Base-by-base conservation (phyloP, 2,797 vertebrate genomes). In the Columba guinea region DNA sequence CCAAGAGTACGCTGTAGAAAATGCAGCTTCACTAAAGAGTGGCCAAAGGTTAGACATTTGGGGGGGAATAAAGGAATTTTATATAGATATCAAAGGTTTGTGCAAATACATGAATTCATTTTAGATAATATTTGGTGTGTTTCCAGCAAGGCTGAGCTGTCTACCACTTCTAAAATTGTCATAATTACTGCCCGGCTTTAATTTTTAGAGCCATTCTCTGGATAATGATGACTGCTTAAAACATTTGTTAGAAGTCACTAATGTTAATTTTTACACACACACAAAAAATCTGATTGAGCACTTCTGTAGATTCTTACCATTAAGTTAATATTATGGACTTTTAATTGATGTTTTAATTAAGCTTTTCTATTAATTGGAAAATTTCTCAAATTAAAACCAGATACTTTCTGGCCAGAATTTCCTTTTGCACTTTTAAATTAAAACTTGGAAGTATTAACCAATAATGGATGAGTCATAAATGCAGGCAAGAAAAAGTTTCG, bases 341-440 rank as follows among this genome's bases (percentile, higher is more conserved):
- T 96, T 97, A 98, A 97, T 16, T 2, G 88, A 94, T 97, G 92
- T 96, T 98, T 97, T 98, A 97, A 98, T 98, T 98, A 97, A 97
- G 84, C 53, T 77, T 89, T 92, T 71, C 74, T 95, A 84, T 97
- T 97, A 97, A 97, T 96, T 95, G 90, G 86, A 96, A 97, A 94
- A 87, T 89, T 94, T 96, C 80, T 97, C 60, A 86, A 91, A 96
- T 96, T 96, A 93, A 97, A 95, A 84, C 24, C 78, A 94, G 53
- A 69, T 90, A 70, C 77, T 96, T 64, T 94, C 70, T 95, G 95
- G 85, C 67, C 83, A 74, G 82, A 95, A 95, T 96, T 96, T 97
- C 87, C 91, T 97, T 97, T 97, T 95, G 78, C 74, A 77, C 78
- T 96, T 95, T 58, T 85, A 94, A 97, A 44, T 96, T 96, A 93